Base-by-base conservation (phyloP, 2,888 invertebrate genomes). In the Ommatoiulus sabulosus region DNA sequence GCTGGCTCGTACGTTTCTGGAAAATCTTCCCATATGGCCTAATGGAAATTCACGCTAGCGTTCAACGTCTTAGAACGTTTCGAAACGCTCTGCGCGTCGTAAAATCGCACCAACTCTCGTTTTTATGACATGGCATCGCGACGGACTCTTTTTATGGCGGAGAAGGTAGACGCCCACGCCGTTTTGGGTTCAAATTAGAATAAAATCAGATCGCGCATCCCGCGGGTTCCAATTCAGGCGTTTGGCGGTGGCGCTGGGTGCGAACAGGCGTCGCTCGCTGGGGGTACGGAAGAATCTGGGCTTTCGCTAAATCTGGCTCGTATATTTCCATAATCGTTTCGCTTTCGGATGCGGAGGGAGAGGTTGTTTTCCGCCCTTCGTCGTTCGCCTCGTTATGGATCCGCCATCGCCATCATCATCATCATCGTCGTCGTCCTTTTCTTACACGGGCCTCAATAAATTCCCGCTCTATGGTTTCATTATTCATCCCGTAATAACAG, bases 401-500 rank as follows among this genome's bases (percentile, higher is more conserved):
- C 7, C 46, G 46, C 7, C 12, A 52, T 35, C 52, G 52, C 52
- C 52, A 84, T 84, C 84, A 43, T 24, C 84, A 43, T 84, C 84
- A 84, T 84, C 84, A 20, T 84, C 43, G 35, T 84, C 84, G 24
- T 35, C 35, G 1, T 35, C 35, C 35, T 35, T 35, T 43, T 84
- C 84, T 17, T 84, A 17, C 84, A 17, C 20, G 35, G 17, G 8
- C 80, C 35, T 80, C 80, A 15, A 84, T 84, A 84, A 84, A 84
- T 84, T 84, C 84, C 20, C 43, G 24, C 20, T 84, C 24, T 84
- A 84, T 84, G 24, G 35, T 84, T 44, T 86, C 86, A 86, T 86
- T 86, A 86, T 86, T 86, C 86, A 86, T 86, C n/a, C 44, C 15
- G 52, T 86, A 86, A 86, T 86, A 86, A 86, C 86, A 86, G 44